phyloP scores from a whole-genome alignment of 2,113 vertebrate genomes.

The Caretta caretta region DNA sequence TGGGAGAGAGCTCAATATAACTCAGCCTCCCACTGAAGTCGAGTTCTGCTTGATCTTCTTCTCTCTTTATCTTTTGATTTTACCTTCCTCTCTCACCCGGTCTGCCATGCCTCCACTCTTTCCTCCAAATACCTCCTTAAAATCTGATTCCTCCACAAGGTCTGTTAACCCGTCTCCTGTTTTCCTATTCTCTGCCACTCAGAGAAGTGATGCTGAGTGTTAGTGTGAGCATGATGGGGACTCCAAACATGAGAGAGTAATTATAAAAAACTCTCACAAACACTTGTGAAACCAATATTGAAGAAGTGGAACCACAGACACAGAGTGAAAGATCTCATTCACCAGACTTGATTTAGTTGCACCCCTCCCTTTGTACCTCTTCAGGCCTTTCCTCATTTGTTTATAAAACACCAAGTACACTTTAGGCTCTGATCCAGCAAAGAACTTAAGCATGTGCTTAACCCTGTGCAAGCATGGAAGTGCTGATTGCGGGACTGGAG shows the following conservation, averaged over 20 bases:
- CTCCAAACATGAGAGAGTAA: not conserved
- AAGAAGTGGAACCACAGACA: not conserved
- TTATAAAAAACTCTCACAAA: not conserved
- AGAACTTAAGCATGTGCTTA: not conserved
- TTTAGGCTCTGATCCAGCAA: not conserved
- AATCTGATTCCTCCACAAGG: not conserved
- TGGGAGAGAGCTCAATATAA: not conserved
- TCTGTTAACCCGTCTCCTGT: not conserved
- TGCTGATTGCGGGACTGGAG: accelerated
- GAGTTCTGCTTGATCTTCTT: not conserved
- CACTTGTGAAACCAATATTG: not conserved
- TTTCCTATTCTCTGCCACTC: not conserved
- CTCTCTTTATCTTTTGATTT: not conserved
- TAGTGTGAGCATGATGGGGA: not conserved
- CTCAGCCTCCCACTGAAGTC: not conserved
- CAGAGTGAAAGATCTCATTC: not conserved
- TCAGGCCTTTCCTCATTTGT: not conserved
- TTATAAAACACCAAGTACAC: not conserved
- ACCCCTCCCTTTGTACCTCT: not conserved
- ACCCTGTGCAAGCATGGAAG: not conserved
- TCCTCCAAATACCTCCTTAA: not conserved
- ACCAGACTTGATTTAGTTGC: not conserved
- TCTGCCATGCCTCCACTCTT: not conserved
- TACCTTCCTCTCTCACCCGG: not conserved
- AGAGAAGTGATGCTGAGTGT: not conserved